Conservation (phyloP, 2,888 invertebrate species). For the Eristalinus sepulchralis region DNA sequence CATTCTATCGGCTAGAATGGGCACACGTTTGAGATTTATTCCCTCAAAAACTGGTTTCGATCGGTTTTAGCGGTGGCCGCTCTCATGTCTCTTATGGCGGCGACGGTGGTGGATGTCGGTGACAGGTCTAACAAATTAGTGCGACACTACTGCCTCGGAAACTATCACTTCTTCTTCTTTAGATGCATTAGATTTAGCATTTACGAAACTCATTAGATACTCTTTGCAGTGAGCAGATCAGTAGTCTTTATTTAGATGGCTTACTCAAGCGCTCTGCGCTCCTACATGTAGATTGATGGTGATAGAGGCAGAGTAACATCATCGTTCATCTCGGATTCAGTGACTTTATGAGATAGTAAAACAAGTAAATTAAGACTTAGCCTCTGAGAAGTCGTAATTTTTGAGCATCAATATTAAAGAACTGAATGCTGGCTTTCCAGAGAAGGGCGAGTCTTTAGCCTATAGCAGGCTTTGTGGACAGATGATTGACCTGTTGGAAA, state of each 20-base stretch:
- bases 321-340: conserved; percentile 10
- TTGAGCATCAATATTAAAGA: neutral
- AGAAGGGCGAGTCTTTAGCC: neutral
- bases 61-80: neutral
- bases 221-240: neutral
- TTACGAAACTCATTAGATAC: neutral
- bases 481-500: neutral
- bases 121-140: conserved; percentile 17
- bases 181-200: neutral
- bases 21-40: conserved; percentile 34
- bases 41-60: conserved; percentile 19
- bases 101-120: neutral
- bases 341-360: conserved; percentile 29
- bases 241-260: neutral
- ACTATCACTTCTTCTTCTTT: neutral
- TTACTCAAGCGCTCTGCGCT: neutral
- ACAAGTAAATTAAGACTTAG: conserved; percentile 11
- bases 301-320: neutral
- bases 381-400: conserved; percentile 10
- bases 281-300: neutral
- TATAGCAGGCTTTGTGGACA: neutral
- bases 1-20: conserved; percentile 12
- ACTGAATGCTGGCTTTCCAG: neutral
- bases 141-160: neutral
- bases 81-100: neutral